phyloP scores from a whole-genome alignment of 1,140 invertebrate species.

The Episyrphus balteatus region DNA sequence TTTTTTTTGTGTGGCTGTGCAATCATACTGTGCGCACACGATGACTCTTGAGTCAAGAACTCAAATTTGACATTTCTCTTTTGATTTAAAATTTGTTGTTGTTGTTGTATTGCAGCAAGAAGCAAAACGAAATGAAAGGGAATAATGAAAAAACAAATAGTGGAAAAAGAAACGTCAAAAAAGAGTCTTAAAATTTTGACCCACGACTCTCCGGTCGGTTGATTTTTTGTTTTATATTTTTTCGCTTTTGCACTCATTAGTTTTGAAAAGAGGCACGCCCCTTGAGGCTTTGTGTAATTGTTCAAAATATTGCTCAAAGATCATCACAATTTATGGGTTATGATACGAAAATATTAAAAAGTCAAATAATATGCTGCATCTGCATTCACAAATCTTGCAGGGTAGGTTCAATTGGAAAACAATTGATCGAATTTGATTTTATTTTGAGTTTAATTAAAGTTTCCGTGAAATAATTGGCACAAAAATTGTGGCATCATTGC shows the following conservation, averaged over 20 bases:
- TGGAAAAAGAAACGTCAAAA: too few relatives aligned
- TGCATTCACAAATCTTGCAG: conserved; percentile 81
- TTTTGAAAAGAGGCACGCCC: too few relatives aligned
- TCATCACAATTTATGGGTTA: conserved; percentile 71
- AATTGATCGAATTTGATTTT: conserved; percentile 2
- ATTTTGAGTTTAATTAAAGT: conserved; percentile 35
- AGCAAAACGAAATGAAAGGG: too few relatives aligned
- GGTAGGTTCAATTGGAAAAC: conserved; percentile 46
- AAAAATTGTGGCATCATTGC: conserved; percentile 84
- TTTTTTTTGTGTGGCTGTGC: too few relatives aligned
- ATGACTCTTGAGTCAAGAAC: too few relatives aligned
- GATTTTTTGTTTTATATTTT: conserved; percentile 78
- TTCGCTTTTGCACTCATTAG: conserved; percentile 75
- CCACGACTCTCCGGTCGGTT: too few relatives aligned
- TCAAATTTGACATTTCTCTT: too few relatives aligned
- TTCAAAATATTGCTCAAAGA: conserved; percentile 72
- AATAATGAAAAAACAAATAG: too few relatives aligned
- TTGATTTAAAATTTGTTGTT: too few relatives aligned
- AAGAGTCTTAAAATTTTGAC: too few relatives aligned
- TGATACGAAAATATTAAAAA: conserved; percentile 69
- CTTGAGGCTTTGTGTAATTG: conserved; percentile 76
- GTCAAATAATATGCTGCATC: conserved; percentile 87
- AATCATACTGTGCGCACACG: too few relatives aligned
- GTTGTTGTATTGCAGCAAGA: too few relatives aligned
- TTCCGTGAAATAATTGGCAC: conserved; percentile 90